Percentiles rank a stretch among this genome's conserved stretches.
phyloP scores from a whole-genome alignment of 1,140 invertebrate species.

The Pantala flavescens region DNA sequence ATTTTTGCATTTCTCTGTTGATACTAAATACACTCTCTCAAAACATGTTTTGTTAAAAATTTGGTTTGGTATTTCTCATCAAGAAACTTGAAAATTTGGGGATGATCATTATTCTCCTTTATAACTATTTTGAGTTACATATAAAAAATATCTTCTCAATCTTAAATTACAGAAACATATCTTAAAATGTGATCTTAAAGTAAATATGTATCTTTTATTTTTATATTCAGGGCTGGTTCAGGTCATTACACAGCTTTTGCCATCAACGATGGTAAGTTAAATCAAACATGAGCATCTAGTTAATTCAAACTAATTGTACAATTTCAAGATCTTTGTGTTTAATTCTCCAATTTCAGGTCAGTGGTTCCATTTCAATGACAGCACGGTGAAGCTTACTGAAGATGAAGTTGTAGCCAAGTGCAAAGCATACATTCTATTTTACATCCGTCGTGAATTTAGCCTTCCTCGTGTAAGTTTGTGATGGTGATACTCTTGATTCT shows the following conservation, averaged over 20 bases:
- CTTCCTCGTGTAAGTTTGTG: slow-evolving; percentile 21
- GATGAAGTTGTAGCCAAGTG: slow-evolving; percentile 59
- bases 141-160: no score
- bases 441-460: slow-evolving; percentile 56
- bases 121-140: no score
- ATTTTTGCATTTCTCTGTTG: not conserved
- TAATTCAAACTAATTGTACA: not conserved
- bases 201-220: no score
- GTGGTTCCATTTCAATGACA: slow-evolving; percentile 84
- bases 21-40: no score
- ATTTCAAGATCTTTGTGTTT: not conserved
- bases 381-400: slow-evolving; percentile 64
- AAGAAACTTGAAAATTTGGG: no score
- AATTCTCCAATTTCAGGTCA: slow-evolving; percentile 37
- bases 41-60: not conserved
- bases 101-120: no score
- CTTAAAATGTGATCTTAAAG: no score
- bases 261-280: slow-evolving; percentile 51
- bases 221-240: slow-evolving; percentile 54
- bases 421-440: slow-evolving; percentile 81
- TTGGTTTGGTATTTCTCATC: no score
- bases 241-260: slow-evolving; percentile 81
- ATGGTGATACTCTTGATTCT: not conserved
- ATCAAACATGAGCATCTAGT: slow-evolving; percentile 9
- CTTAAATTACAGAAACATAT: no score